A percentile compares a stretch with the other conserved stretches of the same genome.
phyloP scores from a whole-genome alignment of 2,797 vertebrate species.

The Oryzias dopingdopingensis region DNA sequence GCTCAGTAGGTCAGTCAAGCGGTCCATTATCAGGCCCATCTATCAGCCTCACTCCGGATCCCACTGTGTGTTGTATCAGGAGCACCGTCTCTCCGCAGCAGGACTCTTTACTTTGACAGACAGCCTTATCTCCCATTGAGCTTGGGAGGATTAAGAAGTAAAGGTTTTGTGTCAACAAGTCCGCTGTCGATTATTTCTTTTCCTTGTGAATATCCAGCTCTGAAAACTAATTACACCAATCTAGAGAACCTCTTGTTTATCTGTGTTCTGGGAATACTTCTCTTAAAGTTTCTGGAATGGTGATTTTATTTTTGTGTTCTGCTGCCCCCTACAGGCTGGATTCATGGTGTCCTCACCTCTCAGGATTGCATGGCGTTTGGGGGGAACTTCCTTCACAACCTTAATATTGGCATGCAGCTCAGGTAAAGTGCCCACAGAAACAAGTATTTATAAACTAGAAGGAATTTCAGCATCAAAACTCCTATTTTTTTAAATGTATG shows the following conservation, averaged over 20 bases:
- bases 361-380: conserved; percentile 99
- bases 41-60: conserved; percentile 42
- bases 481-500: not conserved
- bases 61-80: conserved; percentile 22
- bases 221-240: not conserved
- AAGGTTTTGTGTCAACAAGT: conserved; percentile 1
- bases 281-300: not conserved
- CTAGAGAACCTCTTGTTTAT: too few species aligned
- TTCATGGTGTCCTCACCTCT: conserved; percentile 98
- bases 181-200: not conserved
- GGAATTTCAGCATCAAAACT: not conserved
- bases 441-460: not conserved
- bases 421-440: conserved; percentile 74
- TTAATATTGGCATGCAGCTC: conserved; percentile 99
- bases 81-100: not conserved
- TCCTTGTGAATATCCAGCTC: not conserved
- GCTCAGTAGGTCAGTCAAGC: conserved; percentile 56
- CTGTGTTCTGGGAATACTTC: not conserved
- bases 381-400: conserved; percentile 99
- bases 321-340: conserved; percentile 88
- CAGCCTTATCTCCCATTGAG: not conserved
- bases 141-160: not conserved
- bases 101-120: not conserved
- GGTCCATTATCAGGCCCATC: conserved; percentile 62
- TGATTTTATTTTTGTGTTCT: conserved; percentile 27